Percentiles rank a stretch among this genome's conserved stretches.
These are phyloP conservation scores for Hyppa rectilinea DNA, from an alignment of 2,888 invertebrate species.

Conservation along the genomic window DNA sequence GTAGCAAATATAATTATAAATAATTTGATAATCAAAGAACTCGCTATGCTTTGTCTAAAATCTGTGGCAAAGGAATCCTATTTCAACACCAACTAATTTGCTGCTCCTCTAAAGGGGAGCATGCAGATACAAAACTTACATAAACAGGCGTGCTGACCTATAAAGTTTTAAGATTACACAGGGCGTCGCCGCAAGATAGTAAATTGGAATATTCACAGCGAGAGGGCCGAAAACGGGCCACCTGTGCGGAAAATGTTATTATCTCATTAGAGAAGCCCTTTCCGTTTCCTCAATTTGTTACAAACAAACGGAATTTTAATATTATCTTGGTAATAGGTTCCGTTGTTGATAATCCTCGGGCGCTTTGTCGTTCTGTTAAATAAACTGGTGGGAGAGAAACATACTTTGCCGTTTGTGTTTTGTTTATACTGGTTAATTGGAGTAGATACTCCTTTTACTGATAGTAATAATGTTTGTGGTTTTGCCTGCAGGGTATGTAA, in stretches of 20 bases:
- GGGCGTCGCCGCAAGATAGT: slow-evolving; percentile 64
- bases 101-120: slow-evolving; percentile 13
- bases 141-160: slow-evolving; percentile 65
- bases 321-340: slow-evolving; percentile 74
- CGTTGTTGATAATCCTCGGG: slow-evolving; percentile 73
- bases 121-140: slow-evolving; percentile 50
- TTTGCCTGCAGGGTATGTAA: slow-evolving; percentile 24
- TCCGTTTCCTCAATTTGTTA: slow-evolving; percentile 80
- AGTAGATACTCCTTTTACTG: slow-evolving; percentile 27
- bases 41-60: neutral
- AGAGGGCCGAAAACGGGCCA: slow-evolving; percentile 68
- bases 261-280: slow-evolving; percentile 84
- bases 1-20: slow-evolving; percentile 29
- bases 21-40: neutral
- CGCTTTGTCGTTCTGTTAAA: slow-evolving; percentile 71
- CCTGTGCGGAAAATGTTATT: slow-evolving; percentile 84
- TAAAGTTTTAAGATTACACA: slow-evolving; percentile 68
- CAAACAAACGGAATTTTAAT: slow-evolving; percentile 85
- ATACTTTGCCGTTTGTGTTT: slow-evolving; percentile 54
- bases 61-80: slow-evolving; percentile 4
- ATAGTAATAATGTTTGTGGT: slow-evolving; percentile 48
- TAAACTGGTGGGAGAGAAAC: slow-evolving; percentile 55
- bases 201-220: slow-evolving; percentile 68
- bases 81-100: slow-evolving; percentile 37
- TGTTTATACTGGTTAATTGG: slow-evolving; percentile 62